Evolutionary conservation across 2,888 invertebrate species (phyloP).

Genomic region (Cheilosia grossa): DNA sequence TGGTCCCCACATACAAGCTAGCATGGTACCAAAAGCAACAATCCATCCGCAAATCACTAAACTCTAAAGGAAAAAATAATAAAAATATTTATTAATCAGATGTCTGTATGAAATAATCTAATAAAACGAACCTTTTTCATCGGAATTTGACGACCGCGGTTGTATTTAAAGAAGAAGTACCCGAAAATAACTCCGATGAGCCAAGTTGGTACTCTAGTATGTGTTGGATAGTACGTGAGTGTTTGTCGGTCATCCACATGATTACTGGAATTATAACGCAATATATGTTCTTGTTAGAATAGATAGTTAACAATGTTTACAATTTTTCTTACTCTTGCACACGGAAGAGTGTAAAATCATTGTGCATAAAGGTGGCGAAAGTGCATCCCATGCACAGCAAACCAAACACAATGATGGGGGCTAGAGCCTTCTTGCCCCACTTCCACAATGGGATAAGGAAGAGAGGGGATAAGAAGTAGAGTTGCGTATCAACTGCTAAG

Average conservation of each 20-base stretch:
- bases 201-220: conserved; percentile 82
- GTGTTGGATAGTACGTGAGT: conserved; percentile 82
- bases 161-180: conserved; percentile 80
- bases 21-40: conserved; percentile 79
- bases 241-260: conserved; percentile 80
- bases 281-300: neutral
- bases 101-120: too few species aligned
- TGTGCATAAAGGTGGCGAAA: conserved; percentile 80
- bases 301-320: neutral
- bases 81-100: neutral
- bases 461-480: conserved; percentile 85
- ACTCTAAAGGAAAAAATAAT: conserved; percentile 15
- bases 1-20: conserved; percentile 80
- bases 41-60: conserved; percentile 81
- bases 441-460: conserved; percentile 84
- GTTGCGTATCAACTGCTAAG: conserved; percentile 85
- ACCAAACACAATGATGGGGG: conserved; percentile 79
- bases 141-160: conserved; percentile 79
- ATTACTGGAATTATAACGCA: conserved; percentile 55
- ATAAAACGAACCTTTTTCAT: conserved; percentile 78
- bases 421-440: conserved; percentile 81
- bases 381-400: conserved; percentile 81
- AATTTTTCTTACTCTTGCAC: conserved; percentile 77
- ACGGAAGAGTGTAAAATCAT: conserved; percentile 81
- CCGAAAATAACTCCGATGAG: conserved; percentile 82